These are phyloP conservation scores for Athene cunicularia DNA, from an alignment of 2,113 vertebrate genomes.

Conservation along the genomic window DNA sequence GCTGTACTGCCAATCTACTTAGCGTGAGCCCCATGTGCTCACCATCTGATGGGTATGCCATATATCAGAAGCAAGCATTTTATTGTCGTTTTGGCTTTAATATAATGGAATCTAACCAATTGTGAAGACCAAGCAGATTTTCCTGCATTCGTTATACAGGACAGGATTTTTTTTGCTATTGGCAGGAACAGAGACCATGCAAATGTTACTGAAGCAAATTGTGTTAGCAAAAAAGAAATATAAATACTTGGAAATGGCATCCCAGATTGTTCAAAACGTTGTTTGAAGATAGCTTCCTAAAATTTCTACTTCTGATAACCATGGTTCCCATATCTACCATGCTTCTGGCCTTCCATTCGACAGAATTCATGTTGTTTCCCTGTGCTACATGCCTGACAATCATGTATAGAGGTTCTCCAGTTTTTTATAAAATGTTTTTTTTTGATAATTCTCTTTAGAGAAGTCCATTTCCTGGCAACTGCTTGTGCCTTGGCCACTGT, in stretches of 20 bases:
- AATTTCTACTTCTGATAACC: background rate
- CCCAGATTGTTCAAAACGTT: background rate
- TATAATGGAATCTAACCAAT: background rate
- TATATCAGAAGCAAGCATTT: background rate
- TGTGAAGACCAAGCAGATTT: background rate
- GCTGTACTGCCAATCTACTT: background rate
- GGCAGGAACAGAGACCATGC: background rate
- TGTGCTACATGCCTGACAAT: background rate
- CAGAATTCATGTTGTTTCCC: background rate
- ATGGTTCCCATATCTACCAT: background rate
- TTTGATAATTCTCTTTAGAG: background rate
- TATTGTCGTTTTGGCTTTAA: background rate
- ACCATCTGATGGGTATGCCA: background rate
- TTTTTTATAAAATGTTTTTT: background rate
- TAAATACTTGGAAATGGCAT: background rate
- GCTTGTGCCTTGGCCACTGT: background rate
- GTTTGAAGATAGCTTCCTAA: background rate
- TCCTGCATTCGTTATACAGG: background rate
- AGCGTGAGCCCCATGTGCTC: background rate
- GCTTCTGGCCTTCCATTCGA: background rate
- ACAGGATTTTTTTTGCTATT: background rate
- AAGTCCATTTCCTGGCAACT: background rate
- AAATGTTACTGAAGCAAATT: background rate
- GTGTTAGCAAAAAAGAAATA: background rate
- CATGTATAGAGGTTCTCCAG: background rate